These are phyloP conservation scores for Notoglanidium macrostoma DNA, from an alignment of 2,797 vertebrate species.

Conservation along the genomic window DNA sequence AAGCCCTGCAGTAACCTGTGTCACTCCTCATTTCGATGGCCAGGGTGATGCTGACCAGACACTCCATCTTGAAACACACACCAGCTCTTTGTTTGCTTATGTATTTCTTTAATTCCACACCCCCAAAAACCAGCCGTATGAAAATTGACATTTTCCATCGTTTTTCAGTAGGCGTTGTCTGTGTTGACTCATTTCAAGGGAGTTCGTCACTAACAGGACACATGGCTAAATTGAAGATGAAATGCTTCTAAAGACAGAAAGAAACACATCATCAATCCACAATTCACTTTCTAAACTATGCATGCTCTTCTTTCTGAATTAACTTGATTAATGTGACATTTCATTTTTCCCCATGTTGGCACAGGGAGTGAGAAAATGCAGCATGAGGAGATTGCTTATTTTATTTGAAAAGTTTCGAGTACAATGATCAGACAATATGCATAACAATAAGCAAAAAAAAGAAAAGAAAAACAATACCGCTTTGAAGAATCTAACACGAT, in stretches of 20 bases:
- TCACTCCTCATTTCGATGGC: slow-evolving; percentile 85
- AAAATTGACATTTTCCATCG: slow-evolving; percentile 85
- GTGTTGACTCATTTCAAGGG: slow-evolving; percentile 89
- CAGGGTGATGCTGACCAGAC: slow-evolving; percentile 88
- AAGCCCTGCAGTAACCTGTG: slow-evolving; percentile 88
- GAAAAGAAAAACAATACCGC: not conserved
- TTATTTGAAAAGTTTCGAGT: slow-evolving; percentile 36
- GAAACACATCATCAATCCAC: slow-evolving; percentile 64
- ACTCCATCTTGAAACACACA: slow-evolving; percentile 87
- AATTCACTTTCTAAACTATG: slow-evolving; percentile 58
- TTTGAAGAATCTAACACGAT: slow-evolving; percentile 11
- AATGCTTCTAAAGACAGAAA: slow-evolving; percentile 73
- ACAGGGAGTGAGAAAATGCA: slow-evolving; percentile 30
- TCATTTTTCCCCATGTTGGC: not conserved
- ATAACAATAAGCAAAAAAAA: not conserved
- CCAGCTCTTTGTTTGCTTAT: slow-evolving; percentile 85
- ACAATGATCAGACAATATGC: slow-evolving; percentile 15
- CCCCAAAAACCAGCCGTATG: slow-evolving; percentile 69
- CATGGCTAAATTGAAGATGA: slow-evolving; percentile 79
- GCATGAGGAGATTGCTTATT: slow-evolving; percentile 47
- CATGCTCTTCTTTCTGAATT: slow-evolving; percentile 17
- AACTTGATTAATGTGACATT: slow-evolving; percentile 50
- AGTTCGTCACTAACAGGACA: slow-evolving; percentile 87
- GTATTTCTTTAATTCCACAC: slow-evolving; percentile 62
- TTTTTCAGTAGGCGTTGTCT: slow-evolving; percentile 79